Conservation (phyloP, 1,140 invertebrate species). For the Macrobrachium nipponense region DNA sequence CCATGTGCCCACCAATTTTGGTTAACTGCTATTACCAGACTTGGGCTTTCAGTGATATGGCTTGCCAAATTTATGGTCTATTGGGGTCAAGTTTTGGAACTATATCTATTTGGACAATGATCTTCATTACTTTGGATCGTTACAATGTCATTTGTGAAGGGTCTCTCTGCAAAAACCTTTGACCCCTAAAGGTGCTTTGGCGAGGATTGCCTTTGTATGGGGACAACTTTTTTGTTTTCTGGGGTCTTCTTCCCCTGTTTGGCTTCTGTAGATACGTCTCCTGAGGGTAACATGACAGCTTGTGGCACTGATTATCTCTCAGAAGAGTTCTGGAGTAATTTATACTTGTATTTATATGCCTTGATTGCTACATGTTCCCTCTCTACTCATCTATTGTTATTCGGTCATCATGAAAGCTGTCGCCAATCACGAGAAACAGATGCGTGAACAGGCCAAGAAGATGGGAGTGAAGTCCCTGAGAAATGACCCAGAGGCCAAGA, state of each 20-base stretch:
- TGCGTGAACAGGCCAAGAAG: conserved; percentile 64
- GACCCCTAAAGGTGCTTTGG: background rate
- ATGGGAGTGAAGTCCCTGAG: conserved; percentile 25
- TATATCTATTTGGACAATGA: conserved; percentile 71
- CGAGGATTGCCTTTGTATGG: background rate
- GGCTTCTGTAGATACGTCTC: conserved; percentile 65
- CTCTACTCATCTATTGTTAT: conserved; percentile 68
- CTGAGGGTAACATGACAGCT: conserved; percentile 63
- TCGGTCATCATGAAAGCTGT: conserved; percentile 70
- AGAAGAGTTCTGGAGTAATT: background rate
- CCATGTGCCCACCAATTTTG: conserved; percentile 81
- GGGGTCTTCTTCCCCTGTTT: conserved; percentile 63
- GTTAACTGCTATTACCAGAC: conserved; percentile 75
- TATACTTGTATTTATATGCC: conserved; percentile 56
- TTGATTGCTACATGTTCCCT: conserved; percentile 51
- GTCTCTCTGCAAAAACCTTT: background rate
- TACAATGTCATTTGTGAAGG: background rate
- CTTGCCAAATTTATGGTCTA: too few relatives aligned
- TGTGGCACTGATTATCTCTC: conserved; percentile 65
- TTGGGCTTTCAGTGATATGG: conserved; percentile 73
- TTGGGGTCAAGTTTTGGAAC: conserved; percentile 77
- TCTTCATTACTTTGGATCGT: too few relatives aligned
- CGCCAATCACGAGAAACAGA: conserved; percentile 69
- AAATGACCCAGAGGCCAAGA: background rate
- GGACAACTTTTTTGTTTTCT: background rate